Evolutionary conservation across 1,140 invertebrate genomes (phyloP), one percentile per base, ranked within the genome.

Genomic region (Drosophila subobscura): DNA sequence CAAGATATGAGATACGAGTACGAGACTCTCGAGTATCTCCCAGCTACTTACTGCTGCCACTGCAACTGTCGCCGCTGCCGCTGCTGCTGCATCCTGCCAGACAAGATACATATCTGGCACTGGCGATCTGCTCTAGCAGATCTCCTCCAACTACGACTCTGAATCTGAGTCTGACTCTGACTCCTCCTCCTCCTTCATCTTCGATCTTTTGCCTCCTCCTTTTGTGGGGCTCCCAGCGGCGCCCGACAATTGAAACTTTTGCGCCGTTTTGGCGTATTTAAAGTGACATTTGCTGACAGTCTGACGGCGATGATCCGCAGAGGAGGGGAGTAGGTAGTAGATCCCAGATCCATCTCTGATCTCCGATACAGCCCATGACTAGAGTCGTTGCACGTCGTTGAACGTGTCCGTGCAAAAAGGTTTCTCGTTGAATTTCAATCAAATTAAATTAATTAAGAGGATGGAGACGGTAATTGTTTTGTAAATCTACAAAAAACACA

Each of bases 211-310:
- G n/a, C 5, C 23, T 49, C 44, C 66, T 16, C 25, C 52, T 47
- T 68, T 68, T 47, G 33, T 37, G 33, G 41, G 46, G 53, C 64
- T 72, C 63, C 73, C 72, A 76, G 44, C 63, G 79, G 79, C 79
- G 79, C 60, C 79, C 81, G 65, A 76, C 81, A 85, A 85, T 85
- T 85, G 81, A 85, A 85, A 86, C 81, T 85, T 85, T 86, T 86
- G 81, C 83, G 74, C 83, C 71, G 72, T 88, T 88, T 86, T 86
- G 83, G 81, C 81, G 81, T 86, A 86, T 86, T 78, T 86, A 88
- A 86, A 86, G 83, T 86, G 81, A 88, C 81, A 86, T 86, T 88
- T 63, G 81, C 59, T 86, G 81, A 86, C 83, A 86, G 81, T 72
- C 61, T 63, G 61, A 65, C 50, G 63, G 56, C 73, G 49, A 64